Conservation (phyloP, 2,113 vertebrate species). For the Callipepla squamata region DNA sequence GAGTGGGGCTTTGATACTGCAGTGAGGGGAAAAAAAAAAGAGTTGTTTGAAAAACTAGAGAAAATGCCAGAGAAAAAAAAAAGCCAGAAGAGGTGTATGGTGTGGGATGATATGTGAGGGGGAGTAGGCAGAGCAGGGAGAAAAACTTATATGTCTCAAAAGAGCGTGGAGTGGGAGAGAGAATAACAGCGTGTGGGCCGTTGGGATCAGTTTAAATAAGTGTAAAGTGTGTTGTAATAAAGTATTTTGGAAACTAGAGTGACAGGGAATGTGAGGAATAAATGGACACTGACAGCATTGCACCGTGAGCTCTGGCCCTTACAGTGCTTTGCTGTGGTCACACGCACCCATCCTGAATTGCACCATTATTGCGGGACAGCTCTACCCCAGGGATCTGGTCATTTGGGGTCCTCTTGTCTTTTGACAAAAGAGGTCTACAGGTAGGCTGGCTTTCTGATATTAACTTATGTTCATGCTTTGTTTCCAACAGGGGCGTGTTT, state of each 20-base stretch:
- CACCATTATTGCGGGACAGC: neutral
- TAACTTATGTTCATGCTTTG: neutral
- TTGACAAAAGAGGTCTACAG: neutral
- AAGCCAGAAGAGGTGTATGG: neutral
- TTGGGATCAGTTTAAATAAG: neutral
- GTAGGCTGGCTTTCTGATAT: neutral
- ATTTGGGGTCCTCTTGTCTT: neutral
- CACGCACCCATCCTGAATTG: neutral
- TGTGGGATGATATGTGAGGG: neutral
- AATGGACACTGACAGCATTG: neutral
- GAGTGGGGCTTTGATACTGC: neutral
- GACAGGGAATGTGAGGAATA: neutral
- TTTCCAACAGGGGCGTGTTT: conserved; percentile 91
- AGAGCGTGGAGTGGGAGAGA: conserved; percentile 15
- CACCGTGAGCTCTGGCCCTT: neutral
- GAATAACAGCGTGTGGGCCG: conserved; percentile 38
- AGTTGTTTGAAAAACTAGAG: neutral
- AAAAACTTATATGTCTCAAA: conserved; percentile 19
- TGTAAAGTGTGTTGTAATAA: conserved; percentile 20
- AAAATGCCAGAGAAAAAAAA: neutral
- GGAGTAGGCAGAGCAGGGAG: neutral
- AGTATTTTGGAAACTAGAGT: neutral
- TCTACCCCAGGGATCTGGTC: neutral
- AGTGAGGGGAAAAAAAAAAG: neutral
- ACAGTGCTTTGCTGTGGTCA: neutral